Conservation (phyloP, 2,113 vertebrate species). For the Mesembrinibis cayennensis region DNA sequence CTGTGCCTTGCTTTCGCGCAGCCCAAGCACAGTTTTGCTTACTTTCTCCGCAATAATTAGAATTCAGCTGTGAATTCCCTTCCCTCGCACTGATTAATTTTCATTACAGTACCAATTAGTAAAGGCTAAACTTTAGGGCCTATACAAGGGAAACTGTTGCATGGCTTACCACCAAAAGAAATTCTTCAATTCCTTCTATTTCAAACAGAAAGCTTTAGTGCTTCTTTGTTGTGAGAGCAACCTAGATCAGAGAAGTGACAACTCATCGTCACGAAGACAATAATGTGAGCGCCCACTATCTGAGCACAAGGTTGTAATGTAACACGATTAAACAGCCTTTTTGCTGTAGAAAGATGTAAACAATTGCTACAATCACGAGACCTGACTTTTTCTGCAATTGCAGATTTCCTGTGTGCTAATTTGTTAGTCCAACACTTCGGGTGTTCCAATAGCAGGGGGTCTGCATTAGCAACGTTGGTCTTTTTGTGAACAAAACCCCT, state of each 20-base stretch:
- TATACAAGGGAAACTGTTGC: not conserved
- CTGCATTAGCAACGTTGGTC: not conserved
- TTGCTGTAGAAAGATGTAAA: slow-evolving; percentile 31
- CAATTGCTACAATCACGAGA: not conserved
- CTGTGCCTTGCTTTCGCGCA: not conserved
- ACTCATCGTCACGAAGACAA: slow-evolving; percentile 39
- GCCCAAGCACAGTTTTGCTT: not conserved
- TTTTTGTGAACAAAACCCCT: not conserved
- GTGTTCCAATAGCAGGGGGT: slow-evolving; percentile 41
- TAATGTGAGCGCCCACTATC: slow-evolving; percentile 1
- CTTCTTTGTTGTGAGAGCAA: slow-evolving; percentile 25
- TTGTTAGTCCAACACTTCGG: slow-evolving; percentile 36
- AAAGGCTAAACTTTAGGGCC: not conserved
- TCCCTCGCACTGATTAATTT: slow-evolving; percentile 14
- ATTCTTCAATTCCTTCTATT: not conserved
- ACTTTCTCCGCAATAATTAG: slow-evolving; percentile 5
- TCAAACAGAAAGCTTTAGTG: slow-evolving; percentile 34
- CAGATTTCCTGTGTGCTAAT: slow-evolving; percentile 37
- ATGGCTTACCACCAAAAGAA: not conserved
- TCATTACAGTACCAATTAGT: slow-evolving; percentile 39
- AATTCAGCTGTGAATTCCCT: slow-evolving; percentile 15
- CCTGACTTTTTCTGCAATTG: not conserved
- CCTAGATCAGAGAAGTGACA: slow-evolving; percentile 49
- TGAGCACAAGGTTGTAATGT: slow-evolving; percentile 20
- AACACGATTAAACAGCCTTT: slow-evolving; percentile 29